These are phyloP conservation scores for Neocrepidodera transversa DNA, from an alignment of 2,888 invertebrate genomes.

Conservation along the genomic window DNA sequence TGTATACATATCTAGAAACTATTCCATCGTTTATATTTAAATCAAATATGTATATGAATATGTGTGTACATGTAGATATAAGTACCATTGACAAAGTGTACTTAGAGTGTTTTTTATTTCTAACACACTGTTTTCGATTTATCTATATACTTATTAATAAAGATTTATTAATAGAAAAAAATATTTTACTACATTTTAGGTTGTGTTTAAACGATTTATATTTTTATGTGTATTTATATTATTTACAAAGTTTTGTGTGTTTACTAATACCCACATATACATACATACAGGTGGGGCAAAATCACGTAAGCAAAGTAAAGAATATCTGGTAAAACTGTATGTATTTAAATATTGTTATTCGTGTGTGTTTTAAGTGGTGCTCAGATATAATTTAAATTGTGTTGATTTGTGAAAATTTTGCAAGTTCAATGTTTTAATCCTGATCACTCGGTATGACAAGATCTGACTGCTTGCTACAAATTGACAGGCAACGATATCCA, in stretches of 20 bases:
- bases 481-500: constrained; percentile 42
- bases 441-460: constrained; percentile 58
- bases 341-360: constrained; percentile 62
- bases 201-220: constrained; percentile 53
- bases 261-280: constrained; percentile 63
- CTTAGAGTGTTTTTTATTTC: constrained; percentile 53
- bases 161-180: constrained; percentile 53
- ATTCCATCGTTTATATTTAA: constrained; percentile 25
- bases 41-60: constrained; percentile 31
- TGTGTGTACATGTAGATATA: constrained; percentile 38
- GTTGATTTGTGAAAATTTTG: constrained; percentile 60
- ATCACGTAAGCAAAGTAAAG: constrained; percentile 63
- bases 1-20: constrained; percentile 29
- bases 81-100: constrained; percentile 50
- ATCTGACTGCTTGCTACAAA: constrained; percentile 57
- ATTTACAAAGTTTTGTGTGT: constrained; percentile 54
- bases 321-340: constrained; percentile 62
- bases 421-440: constrained; percentile 61
- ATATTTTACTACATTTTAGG: constrained; percentile 55
- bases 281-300: constrained; percentile 63
- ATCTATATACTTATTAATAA: constrained; percentile 54
- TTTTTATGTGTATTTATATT: constrained; percentile 55
- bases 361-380: constrained; percentile 62
- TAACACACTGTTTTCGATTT: constrained; percentile 57
- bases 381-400: constrained; percentile 60